Conservation (phyloP, 1,140 invertebrate genomes). For the Drosophila ironensis region DNA sequence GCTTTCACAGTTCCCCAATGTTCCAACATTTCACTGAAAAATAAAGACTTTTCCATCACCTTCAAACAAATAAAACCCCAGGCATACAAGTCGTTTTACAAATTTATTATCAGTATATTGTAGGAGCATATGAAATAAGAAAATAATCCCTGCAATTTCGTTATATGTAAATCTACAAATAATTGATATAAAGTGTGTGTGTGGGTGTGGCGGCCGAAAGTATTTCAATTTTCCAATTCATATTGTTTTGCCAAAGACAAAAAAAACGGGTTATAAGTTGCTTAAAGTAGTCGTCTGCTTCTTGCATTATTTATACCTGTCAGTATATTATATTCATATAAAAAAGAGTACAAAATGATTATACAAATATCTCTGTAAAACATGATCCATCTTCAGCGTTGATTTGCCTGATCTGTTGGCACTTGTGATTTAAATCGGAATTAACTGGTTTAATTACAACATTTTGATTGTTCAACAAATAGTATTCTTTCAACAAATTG, state of each 20-base stretch:
- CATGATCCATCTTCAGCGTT: conserved; percentile 42
- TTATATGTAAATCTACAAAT: conserved; percentile 56
- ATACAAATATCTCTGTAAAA: conserved; percentile 54
- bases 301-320: conserved; percentile 11
- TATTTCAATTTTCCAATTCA: conserved; percentile 37
- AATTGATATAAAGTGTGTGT: conserved; percentile 40
- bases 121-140: conserved; percentile 52
- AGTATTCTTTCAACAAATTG: conserved; percentile 76
- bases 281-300: conserved; percentile 48
- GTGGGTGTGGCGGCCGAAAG: conserved; percentile 49
- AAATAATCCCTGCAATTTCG: conserved; percentile 74
- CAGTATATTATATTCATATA: conserved; percentile 37
- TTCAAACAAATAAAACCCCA: background rate
- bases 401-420: conserved; percentile 63
- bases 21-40: no score
- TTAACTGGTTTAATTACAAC: conserved; percentile 70
- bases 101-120: conserved; percentile 59
- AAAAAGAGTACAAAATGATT: conserved; percentile 64
- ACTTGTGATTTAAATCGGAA: conserved; percentile 72
- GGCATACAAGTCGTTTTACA: conserved; percentile 21
- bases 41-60: no score
- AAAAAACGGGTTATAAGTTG: conserved; percentile 33
- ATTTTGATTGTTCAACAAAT: conserved; percentile 69
- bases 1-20: no score
- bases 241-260: conserved; percentile 47